Conservation (phyloP, 1,140 invertebrate genomes). For the Phenacoccus solenopsis region DNA sequence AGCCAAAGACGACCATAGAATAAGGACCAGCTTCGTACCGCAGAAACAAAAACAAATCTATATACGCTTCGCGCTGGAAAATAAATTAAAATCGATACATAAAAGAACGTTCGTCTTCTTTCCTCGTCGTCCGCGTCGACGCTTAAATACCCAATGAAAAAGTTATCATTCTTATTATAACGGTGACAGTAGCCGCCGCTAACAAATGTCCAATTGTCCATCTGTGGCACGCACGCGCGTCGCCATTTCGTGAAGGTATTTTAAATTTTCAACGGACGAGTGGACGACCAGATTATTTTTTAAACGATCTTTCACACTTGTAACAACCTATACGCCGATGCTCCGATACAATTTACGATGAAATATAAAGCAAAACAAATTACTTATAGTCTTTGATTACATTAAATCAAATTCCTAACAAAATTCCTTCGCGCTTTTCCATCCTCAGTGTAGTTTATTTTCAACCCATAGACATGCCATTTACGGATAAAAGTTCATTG, state of each 20-base stretch:
- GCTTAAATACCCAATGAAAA: conserved; percentile 7
- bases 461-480: too few species aligned
- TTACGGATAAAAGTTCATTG: too few species aligned
- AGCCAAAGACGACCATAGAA: not conserved
- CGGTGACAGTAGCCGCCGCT: conserved; percentile 7
- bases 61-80: too few species aligned
- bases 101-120: not conserved
- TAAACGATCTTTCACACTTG: not conserved
- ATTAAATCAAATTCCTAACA: too few species aligned
- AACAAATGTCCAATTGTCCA: conserved; percentile 15
- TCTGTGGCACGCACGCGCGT: conserved; percentile 11
- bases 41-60: conserved; percentile 1
- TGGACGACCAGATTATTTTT: not conserved
- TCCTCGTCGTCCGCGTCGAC: not conserved
- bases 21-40: not conserved
- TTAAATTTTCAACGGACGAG: conserved; percentile 7
- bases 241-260: conserved; percentile 11
- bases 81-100: conserved; percentile 8
- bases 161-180: conserved; percentile 18
- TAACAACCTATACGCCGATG: not conserved
- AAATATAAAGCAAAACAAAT: conserved; percentile 10
- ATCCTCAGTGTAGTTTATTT: too few species aligned
- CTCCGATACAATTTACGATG: too few species aligned
- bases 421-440: conserved; percentile 12
- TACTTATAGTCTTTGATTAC: not conserved